Conservation (phyloP, 1,140 invertebrate genomes). For the Rhysida immarginata region DNA sequence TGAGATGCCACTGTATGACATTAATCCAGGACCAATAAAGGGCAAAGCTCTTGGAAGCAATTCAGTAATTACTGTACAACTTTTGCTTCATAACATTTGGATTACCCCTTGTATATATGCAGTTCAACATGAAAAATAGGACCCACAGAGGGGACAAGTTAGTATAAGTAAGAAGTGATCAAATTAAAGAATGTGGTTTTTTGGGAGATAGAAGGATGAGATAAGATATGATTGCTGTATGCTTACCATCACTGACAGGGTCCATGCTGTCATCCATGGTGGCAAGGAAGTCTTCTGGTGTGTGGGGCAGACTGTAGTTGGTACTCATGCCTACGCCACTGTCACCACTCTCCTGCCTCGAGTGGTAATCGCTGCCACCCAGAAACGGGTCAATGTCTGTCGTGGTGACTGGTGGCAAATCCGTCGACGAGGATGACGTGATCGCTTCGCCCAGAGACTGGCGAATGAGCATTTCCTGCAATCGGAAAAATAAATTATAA, state of each 20-base stretch:
- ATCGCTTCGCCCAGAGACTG: conserved; percentile 29
- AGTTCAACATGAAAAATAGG: too few relatives aligned
- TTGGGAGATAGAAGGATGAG: too few relatives aligned
- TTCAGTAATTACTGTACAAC: too few relatives aligned
- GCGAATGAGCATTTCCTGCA: conserved; percentile 52
- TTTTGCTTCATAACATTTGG: too few relatives aligned
- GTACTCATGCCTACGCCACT: conserved; percentile 73
- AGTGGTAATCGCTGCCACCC: conserved; percentile 53
- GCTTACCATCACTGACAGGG: conserved; percentile 9
- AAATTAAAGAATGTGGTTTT: too few relatives aligned
- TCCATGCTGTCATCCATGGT: conserved; percentile 76
- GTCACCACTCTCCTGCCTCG: conserved; percentile 80
- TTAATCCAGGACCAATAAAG: too few relatives aligned
- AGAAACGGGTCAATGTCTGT: conserved; percentile 60
- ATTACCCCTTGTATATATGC: too few relatives aligned
- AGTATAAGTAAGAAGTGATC: too few relatives aligned
- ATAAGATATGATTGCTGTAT: too few relatives aligned
- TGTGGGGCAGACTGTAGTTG: conserved; percentile 68
- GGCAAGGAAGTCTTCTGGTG: conserved; percentile 77
- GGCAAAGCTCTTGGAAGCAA: too few relatives aligned
- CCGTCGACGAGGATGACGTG: conserved; percentile 11
- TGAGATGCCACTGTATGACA: too few relatives aligned
- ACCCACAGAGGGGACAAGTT: too few relatives aligned
- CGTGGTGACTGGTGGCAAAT: conserved; percentile 15
- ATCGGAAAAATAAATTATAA: conserved; percentile 6